Evolutionary conservation across 1,140 invertebrate genomes (phyloP).

Genomic region (Ptiloglossa arizonensis): DNA sequence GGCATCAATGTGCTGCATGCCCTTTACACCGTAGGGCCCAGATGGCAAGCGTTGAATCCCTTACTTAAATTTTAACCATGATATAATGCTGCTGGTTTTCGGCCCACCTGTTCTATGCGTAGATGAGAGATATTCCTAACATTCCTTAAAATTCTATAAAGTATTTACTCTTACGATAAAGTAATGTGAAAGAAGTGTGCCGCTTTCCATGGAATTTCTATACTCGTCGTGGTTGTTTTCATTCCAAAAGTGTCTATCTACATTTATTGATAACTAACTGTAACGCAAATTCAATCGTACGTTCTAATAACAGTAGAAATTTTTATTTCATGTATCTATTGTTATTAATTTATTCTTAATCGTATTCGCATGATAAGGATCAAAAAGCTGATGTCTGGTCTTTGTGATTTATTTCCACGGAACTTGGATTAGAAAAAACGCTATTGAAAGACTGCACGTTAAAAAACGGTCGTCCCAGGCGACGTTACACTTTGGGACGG

Average conservation of each 20-base stretch:
- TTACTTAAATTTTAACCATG: conserved; percentile 74
- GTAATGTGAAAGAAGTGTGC: not conserved
- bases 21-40: conserved; percentile 68
- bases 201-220: not conserved
- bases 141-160: conserved; percentile 33
- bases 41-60: conserved; percentile 76
- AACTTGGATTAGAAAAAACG: conserved; percentile 36
- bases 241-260: too few species aligned
- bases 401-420: conserved; percentile 2
- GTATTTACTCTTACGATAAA: too few species aligned
- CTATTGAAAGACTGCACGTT: conserved; percentile 66
- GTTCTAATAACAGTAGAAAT: too few species aligned
- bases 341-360: not conserved
- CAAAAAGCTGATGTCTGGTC: too few species aligned
- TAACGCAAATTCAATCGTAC: too few species aligned
- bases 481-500: conserved; percentile 74
- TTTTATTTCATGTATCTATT: too few species aligned
- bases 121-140: conserved; percentile 62
- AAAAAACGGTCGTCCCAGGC: conserved; percentile 66
- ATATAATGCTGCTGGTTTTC: conserved; percentile 65
- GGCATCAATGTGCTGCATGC: conserved; percentile 66
- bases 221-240: too few species aligned
- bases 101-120: conserved; percentile 71
- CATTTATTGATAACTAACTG: too few species aligned
- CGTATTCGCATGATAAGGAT: not conserved